Base-by-base conservation (phyloP, 2,113 vertebrate species). In the Athene noctua region DNA sequence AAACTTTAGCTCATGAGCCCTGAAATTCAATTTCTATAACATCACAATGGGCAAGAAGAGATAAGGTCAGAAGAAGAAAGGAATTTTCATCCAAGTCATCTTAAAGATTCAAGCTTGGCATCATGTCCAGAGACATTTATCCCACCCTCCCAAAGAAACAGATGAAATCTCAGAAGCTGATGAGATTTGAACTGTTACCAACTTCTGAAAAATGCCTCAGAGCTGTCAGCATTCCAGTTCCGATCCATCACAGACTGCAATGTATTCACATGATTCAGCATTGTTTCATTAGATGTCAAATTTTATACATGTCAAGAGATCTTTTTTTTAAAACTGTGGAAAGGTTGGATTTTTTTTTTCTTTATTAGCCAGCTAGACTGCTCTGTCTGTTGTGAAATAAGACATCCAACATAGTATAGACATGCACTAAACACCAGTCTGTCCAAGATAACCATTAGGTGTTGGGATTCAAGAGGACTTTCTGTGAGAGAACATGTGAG, bases 161-260 rank as follows among this genome's bases (percentile, higher is more conserved):
- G 88, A 92, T 75, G 71, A 91, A 92, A 80, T 62, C 80, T 91
- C 92, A 95, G 86, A 95, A 97, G 84, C 36, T 94, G 91, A 96
- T 71, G 40, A 87, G 92, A 95, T 75, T 80, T 96, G 89, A 94
- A 91, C 70, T 14, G 81, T 73, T 92, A 87, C 66, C 91, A 95
- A 77, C 77, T 79, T 84, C 79, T 40, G 44, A 89, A 94, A 95
- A 88, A 83, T 42, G 36, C 68, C 80, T 86, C 44, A 47, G 88
- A 96, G 49, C 70, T 94, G 94, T 92, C 92, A 92, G 66, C 62
- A 73, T 95, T 90, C 73, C 86, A 52, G 46, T 75, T 80, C 77
- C 0, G 8, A 91, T 77, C 61, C 84, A 79, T 91, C 81, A 49
- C 65, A 82, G 84, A 26, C 73, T 59, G 29, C 27, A 78, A 67